These are phyloP conservation scores for Alligator mississippiensis DNA, from an alignment of 2,113 vertebrate species.

Conservation along the genomic window DNA sequence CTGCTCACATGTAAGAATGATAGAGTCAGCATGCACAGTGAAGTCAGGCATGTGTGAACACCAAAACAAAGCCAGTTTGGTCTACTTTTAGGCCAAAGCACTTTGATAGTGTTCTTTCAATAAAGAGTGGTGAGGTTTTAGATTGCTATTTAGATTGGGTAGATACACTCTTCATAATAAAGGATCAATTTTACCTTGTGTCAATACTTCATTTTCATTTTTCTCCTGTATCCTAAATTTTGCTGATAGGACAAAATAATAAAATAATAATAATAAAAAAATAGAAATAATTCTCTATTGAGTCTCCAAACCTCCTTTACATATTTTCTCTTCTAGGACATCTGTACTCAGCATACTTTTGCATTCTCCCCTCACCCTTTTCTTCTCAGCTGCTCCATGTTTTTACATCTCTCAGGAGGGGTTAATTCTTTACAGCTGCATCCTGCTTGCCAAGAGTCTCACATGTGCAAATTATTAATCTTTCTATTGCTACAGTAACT, in stretches of 20 bases:
- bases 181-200: conserved; percentile 8
- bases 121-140: background rate
- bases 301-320: conserved; percentile 62
- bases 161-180: background rate
- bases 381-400: conserved; percentile 80
- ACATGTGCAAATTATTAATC: conserved; percentile 90
- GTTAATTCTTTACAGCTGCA: conserved; percentile 89
- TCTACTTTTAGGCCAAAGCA: conserved; percentile 9
- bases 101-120: conserved; percentile 25
- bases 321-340: conserved; percentile 74
- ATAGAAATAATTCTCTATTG: conserved; percentile 36
- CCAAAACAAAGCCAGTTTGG: conserved; percentile 46
- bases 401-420: conserved; percentile 85
- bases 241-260: background rate
- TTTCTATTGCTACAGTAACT: conserved; percentile 85
- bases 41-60: conserved; percentile 31
- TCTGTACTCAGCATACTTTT: conserved; percentile 75
- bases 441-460: conserved; percentile 83
- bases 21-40: conserved; percentile 21
- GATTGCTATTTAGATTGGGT: conserved; percentile 37
- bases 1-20: background rate
- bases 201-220: conserved; percentile 29
- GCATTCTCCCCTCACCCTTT: conserved; percentile 71
- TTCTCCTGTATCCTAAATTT: conserved; percentile 11
- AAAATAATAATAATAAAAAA: conserved; percentile 54